phyloP scores from a whole-genome alignment of 2,113 vertebrate species.

The Lepisosteus osseus region DNA sequence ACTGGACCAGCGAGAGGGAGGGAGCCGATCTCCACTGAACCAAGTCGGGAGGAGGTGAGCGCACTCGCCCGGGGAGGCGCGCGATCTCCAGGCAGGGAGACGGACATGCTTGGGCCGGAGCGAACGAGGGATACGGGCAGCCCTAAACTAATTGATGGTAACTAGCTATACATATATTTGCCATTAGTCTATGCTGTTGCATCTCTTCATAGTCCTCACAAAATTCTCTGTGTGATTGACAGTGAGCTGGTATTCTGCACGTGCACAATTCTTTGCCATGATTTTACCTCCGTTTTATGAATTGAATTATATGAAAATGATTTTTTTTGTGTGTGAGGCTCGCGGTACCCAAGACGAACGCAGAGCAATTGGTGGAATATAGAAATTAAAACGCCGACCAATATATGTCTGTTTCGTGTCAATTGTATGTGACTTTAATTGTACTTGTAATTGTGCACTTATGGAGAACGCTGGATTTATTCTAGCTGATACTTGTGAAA shows the following conservation, averaged over 20 bases:
- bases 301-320: no score
- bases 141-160: slow-evolving; percentile 92
- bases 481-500: background rate
- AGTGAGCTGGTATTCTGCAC: no score
- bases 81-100: slow-evolving; percentile 80
- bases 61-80: slow-evolving; percentile 69
- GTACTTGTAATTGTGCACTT: background rate
- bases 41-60: slow-evolving; percentile 78
- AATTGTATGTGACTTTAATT: background rate
- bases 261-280: no score
- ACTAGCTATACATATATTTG: slow-evolving; percentile 25
- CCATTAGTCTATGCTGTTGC: no score
- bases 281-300: no score
- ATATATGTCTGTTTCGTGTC: background rate
- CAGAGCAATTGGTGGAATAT: no score
- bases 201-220: no score
- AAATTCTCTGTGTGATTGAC: no score
- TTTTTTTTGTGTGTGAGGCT: no score
- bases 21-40: slow-evolving; percentile 72
- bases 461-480: background rate
- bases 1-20: slow-evolving; percentile 82
- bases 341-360: no score
- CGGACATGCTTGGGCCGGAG: slow-evolving; percentile 85
- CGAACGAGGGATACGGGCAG: slow-evolving; percentile 81
- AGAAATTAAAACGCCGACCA: background rate